Base-by-base conservation (phyloP, 2,888 invertebrate species). In the Apoderus coryli region DNA sequence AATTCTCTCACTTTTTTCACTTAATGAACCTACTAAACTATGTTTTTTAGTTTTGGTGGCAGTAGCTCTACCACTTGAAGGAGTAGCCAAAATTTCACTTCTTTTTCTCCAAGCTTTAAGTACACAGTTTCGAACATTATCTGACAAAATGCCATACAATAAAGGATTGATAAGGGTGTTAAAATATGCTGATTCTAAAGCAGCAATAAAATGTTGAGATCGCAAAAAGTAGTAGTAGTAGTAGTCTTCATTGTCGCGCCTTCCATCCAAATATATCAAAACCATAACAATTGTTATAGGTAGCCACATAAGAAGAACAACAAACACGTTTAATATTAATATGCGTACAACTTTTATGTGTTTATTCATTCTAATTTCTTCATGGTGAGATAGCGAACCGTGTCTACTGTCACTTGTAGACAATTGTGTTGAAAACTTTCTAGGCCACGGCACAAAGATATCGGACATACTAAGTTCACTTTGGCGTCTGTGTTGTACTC, bases 261-360 rank as follows among this genome's bases (percentile, higher is more conserved):
- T 53, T 2, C 67, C 67, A 41, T 69, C 67, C 22, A 65, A 43
- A 41, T 65, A 67, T 31, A 69, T 66, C 22, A 69, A 52, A 16
- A 64, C 43, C 61, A 67, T 63, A 10, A 65, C 49, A 2, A 63
- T 46, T 0, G 65, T 64, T 35, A 67, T 67, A 2, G 67, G 67
- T 22, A 66, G 44, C 67, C 67, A 68, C 67, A 67, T 68, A 7
- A 64, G 46, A n/a, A 67, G 52, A 2, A 68, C 67, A 3, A 65
- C 60, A 3, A 64, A 46, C 7, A 69, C 65, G 46, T 67, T 68
- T 23, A 66, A 47, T 29, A 65, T 54, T 14, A 68, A 49, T 13
- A 67, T 56, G 22, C 66, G 51, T 1, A 68, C 64, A 11, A 65
- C 65, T 27, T 63, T 54, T 11, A 66, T 52, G 46, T 68, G 67